These are phyloP conservation scores for Aphis gossypii DNA, from an alignment of 1,140 invertebrate species.

Conservation along the genomic window DNA sequence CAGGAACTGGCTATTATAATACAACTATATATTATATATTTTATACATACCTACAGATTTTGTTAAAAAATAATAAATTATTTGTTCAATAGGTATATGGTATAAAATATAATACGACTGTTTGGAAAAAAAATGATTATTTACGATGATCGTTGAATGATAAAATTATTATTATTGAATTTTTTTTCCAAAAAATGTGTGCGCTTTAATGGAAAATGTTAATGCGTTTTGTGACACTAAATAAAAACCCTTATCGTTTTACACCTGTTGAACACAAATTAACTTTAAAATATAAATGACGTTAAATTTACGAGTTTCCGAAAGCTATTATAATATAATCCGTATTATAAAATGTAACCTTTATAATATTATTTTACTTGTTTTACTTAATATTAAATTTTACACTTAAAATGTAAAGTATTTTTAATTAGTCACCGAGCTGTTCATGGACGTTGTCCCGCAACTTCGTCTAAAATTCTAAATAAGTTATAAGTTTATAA, in stretches of 20 bases:
- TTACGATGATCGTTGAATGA: background rate
- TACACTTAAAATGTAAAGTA: background rate
- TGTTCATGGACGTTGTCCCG: background rate
- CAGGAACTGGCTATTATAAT: background rate
- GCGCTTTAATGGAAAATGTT: background rate
- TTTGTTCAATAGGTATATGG: background rate
- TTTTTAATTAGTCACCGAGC: background rate
- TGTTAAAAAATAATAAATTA: background rate
- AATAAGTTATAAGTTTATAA: background rate
- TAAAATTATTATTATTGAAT: background rate
- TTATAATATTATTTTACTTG: background rate
- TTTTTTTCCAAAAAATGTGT: background rate
- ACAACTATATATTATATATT: background rate
- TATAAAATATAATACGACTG: background rate
- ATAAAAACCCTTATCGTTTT: background rate
- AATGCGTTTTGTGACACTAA: background rate
- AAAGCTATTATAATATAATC: slow-evolving; percentile 8
- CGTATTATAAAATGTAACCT: background rate
- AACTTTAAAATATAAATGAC: slow-evolving; percentile 12
- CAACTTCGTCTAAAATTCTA: background rate
- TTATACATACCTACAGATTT: background rate
- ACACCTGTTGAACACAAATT: slow-evolving; percentile 26
- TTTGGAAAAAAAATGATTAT: background rate
- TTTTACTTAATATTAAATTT: background rate
- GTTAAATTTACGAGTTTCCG: background rate